Base-by-base conservation (phyloP, 2,888 invertebrate species). In the Agrotis ipsilon region DNA sequence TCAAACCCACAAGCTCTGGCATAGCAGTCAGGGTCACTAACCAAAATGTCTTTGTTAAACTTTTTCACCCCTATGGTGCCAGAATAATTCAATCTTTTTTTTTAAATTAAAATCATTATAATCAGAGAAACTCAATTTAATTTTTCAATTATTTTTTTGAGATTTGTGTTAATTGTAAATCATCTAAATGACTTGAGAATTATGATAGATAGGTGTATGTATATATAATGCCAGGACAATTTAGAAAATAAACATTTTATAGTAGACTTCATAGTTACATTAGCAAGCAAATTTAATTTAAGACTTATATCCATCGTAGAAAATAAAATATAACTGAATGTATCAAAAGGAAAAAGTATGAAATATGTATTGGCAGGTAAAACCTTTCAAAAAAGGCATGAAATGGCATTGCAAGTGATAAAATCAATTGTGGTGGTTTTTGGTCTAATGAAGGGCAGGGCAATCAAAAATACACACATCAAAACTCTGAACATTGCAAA, bases 381-480 rank as follows among this genome's bases (percentile, higher is more conserved):
- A 64, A 32, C 11, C 6, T 45, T 45, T 45, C 13, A n/a, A 57
- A 14, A 66, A 72, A 57, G 32, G 18, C 39, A 39, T 39, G 1
- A 27, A 21, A 48, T 54, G 19, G 19, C 24, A 43, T 45, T 46
- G 19, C 24, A 45, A 55, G 9, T 74, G 13, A 48, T 21, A 18
- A 16, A 48, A 64, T 27, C 16, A 16, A 49, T 48, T 6, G 27
- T 32, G 2, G n/a, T 58, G n/a, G 7, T 21, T 51, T 7, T 48
- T 45, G 19, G 55, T 27, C 3, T n/a, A 63, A 48, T 57, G 18
- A 27, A 55, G 14, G 14, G 48, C 11, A 45, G 6, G 5, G 2
- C 9, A 60, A 60, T n/a, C 24, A 18, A 19, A 43, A 59, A 45
- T 32, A 52, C 13, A 58, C 52, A 24, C 13, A 74, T n/a, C 2